These are phyloP conservation scores for Drosophila pectinifera DNA, from an alignment of 1,140 invertebrate species.

Conservation along the genomic window DNA sequence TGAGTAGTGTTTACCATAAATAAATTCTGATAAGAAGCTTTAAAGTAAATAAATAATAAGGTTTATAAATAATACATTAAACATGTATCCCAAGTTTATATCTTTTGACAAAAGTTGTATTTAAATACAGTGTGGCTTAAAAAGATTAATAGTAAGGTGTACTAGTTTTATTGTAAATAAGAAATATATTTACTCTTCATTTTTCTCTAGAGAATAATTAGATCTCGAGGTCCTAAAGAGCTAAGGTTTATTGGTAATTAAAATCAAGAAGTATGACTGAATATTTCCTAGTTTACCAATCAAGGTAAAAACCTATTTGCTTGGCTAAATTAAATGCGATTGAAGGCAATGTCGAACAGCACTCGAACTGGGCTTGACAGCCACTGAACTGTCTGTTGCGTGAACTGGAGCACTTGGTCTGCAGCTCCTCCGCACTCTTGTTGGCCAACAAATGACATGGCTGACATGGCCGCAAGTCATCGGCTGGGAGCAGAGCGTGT, in stretches of 20 bases:
- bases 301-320: neutral
- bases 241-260: neutral
- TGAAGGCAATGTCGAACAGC: slow-evolving; percentile 9
- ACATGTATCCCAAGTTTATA: too few species aligned
- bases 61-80: too few species aligned
- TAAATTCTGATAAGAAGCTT: too few species aligned
- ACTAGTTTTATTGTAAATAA: too few species aligned
- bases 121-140: too few species aligned
- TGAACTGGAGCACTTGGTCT: slow-evolving; percentile 47
- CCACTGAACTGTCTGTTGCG: slow-evolving; percentile 35
- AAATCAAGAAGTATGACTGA: neutral
- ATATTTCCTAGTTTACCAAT: neutral
- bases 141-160: too few species aligned
- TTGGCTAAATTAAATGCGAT: neutral
- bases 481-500: slow-evolving; percentile 34
- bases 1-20: neutral
- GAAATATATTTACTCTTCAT: too few species aligned
- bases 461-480: slow-evolving; percentile 40
- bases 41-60: too few species aligned
- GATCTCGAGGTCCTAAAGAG: too few species aligned
- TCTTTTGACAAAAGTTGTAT: too few species aligned
- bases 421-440: slow-evolving; percentile 27
- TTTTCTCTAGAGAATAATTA: too few species aligned
- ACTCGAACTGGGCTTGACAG: slow-evolving; percentile 14
- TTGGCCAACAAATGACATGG: slow-evolving; percentile 34